Evolutionary conservation across 2,888 invertebrate species (phyloP).

Genomic region (Cistogaster globosa): DNA sequence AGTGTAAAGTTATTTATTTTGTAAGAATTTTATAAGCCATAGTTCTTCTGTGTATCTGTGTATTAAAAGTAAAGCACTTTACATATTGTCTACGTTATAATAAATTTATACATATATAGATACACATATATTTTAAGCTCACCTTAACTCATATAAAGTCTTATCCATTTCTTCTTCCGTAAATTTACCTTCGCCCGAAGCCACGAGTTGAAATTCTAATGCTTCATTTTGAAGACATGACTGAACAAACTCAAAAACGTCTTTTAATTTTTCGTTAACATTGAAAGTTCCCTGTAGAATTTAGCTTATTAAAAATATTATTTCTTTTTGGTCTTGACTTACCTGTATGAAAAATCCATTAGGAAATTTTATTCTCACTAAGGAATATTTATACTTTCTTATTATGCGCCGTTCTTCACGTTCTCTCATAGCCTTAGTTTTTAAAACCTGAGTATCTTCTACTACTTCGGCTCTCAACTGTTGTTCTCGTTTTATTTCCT

Average conservation of each 20-base stretch:
- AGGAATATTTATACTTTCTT: constrained; percentile 92
- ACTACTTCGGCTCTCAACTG: constrained; percentile 89
- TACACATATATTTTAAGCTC: not conserved
- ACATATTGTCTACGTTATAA: too few species aligned
- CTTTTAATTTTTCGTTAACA: constrained; percentile 90
- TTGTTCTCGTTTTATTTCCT: constrained; percentile 93
- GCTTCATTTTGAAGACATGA: constrained; percentile 89
- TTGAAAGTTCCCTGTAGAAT: constrained; percentile 92
- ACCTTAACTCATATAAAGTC: constrained; percentile 88
- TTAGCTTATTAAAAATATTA: constrained; percentile 13
- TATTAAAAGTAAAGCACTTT: too few species aligned
- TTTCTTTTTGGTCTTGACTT: constrained; percentile 24
- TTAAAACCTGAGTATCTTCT: constrained; percentile 91
- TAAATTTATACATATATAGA: too few species aligned
- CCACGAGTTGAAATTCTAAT: constrained; percentile 88
- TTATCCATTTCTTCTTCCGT: constrained; percentile 87
- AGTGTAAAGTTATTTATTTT: too few species aligned
- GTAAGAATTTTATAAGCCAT: too few species aligned
- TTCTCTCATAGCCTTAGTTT: constrained; percentile 97
- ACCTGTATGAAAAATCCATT: constrained; percentile 93
- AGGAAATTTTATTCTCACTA: constrained; percentile 94
- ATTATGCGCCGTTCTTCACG: constrained; percentile 92
- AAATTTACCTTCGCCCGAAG: constrained; percentile 87
- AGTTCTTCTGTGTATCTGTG: too few species aligned
- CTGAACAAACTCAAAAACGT: constrained; percentile 90